Conservation (phyloP, 2,888 invertebrate species). For the Copidosoma aretas region DNA sequence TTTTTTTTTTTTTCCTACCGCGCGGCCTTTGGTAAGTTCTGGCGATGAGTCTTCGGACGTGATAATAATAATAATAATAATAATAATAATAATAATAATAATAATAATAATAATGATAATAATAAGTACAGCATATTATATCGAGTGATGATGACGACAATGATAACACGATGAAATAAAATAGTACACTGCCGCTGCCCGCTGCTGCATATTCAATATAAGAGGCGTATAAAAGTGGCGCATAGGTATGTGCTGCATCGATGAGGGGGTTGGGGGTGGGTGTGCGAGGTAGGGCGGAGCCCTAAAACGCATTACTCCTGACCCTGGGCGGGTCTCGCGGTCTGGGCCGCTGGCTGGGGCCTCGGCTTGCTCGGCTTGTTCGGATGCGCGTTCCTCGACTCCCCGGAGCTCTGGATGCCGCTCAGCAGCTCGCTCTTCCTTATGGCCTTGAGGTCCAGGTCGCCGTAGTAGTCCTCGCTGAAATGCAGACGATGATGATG, state of each 20-base stretch:
- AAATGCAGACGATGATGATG: constrained; percentile 46
- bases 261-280: neutral
- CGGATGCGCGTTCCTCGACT: constrained; percentile 66
- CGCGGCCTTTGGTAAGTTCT: too few relatives aligned
- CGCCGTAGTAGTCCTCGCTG: constrained; percentile 97
- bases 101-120: too few relatives aligned
- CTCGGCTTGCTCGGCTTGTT: constrained; percentile 62
- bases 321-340: constrained; percentile 39
- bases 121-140: too few relatives aligned
- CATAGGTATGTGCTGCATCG: neutral
- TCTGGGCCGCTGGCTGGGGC: neutral
- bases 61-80: too few relatives aligned
- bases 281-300: neutral
- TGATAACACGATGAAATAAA: too few relatives aligned
- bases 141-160: too few relatives aligned
- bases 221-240: too few relatives aligned
- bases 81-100: too few relatives aligned
- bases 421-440: constrained; percentile 91
- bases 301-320: constrained; percentile 7
- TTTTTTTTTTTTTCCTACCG: too few relatives aligned
- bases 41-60: too few relatives aligned
- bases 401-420: constrained; percentile 72
- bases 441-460: constrained; percentile 93
- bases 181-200: too few relatives aligned
- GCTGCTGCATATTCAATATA: too few relatives aligned